Percentiles rank a stretch among this genome's conserved stretches.
phyloP scores from a whole-genome alignment of 2,113 vertebrate genomes.

The Cinclus mexicanus region DNA sequence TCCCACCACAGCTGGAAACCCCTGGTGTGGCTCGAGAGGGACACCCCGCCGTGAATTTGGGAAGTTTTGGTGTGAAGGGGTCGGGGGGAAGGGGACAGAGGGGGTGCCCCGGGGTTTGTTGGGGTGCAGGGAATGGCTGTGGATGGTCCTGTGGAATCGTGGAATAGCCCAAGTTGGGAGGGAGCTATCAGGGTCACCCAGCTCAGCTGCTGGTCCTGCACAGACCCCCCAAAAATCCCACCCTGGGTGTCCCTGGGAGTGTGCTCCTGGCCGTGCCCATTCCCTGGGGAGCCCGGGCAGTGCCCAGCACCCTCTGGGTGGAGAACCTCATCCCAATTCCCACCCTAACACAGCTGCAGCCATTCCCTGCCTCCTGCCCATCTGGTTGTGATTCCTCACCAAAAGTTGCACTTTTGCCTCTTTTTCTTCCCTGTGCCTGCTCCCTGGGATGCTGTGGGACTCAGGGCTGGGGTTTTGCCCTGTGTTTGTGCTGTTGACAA shows the following conservation, averaged over 20 bases:
- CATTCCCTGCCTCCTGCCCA: neutral
- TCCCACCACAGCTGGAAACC: neutral
- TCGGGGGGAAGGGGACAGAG: too few relatives aligned
- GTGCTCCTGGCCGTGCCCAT: neutral
- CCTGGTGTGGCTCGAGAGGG: accelerated
- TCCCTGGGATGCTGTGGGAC: neutral
- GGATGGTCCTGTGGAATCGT: neutral
- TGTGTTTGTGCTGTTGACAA: neutral
- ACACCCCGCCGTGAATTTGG: accelerated
- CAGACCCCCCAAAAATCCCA: neutral
- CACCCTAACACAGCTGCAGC: neutral
- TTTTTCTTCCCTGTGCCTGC: accelerated
- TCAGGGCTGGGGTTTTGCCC: accelerated
- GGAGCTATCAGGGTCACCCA: accelerated
- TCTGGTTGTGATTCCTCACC: neutral
- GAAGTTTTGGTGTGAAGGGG: accelerated
- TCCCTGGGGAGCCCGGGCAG: neutral
- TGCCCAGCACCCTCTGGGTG: neutral
- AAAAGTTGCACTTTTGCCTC: neutral
- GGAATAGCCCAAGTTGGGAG: accelerated
- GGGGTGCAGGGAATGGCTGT: neutral
- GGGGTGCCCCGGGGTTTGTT: neutral
- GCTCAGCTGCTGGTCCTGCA: neutral
- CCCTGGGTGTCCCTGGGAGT: neutral
- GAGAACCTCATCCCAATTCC: accelerated